Base-by-base conservation (phyloP, 1,140 invertebrate species). In the Drosophila pruinosa region DNA sequence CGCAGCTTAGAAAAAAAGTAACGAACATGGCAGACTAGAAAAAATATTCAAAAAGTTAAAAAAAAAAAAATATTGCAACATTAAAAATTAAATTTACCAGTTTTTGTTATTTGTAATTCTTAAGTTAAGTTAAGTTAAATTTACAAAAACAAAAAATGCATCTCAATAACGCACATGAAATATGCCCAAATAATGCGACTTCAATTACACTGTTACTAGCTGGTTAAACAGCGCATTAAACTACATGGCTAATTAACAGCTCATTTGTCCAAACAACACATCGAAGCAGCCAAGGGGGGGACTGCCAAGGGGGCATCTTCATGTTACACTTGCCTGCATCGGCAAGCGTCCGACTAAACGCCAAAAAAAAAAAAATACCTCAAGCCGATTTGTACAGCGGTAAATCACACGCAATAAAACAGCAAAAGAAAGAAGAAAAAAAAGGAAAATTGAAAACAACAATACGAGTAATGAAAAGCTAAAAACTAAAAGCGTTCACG, bases 331-430 rank as follows among this genome's bases (percentile, higher is more conserved):
- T 72, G 70, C 70, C 50, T 72, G 70, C 70, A 69, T 36, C 56
- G 63, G 15, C 50, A 76, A 71, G 62, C 78, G 71, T 43, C 59
- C 75, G 78, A 56, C 43, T 78, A 82, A 82, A 77, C 57, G 59
- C 7, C 56, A 17, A 10, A 19, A 45, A 45, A 22, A 22, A 45
- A 5, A 45, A 17, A 28, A 34, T 36, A 28, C 19, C 56, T 41
- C 41, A 57, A 61, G n/a, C 56, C 62, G 43, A 59, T 72, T 68
- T 75, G 57, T 56, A 45, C 26, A 34, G 57, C 63, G 74, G 74
- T 70, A 82, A 82, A 82, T 82, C 74, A 82, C 78, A 82, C 70
- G 78, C 78, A 82, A 82, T 81, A 81, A 81, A 78, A 72, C 59
- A 10, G 8, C 26, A 28, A 7, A 12, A 41, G 56, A 8, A 52